A percentile compares a stretch with the other conserved stretches of the same genome.
phyloP scores from a whole-genome alignment of 2,888 invertebrate species.

The Pheosia tremula region DNA sequence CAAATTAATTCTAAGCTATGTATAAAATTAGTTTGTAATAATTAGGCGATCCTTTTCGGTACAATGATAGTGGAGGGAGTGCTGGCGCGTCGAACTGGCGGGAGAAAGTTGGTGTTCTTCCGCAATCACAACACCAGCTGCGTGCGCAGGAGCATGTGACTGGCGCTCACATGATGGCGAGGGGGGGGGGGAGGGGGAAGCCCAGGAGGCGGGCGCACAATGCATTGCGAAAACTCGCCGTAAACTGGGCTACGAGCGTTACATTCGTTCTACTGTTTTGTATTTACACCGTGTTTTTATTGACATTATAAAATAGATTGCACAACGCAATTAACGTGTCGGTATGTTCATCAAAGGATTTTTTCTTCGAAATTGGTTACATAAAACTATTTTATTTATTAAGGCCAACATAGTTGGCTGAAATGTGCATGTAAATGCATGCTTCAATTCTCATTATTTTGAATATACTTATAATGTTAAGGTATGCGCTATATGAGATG shows the following conservation, averaged over 20 bases:
- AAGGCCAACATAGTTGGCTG: too few relatives aligned
- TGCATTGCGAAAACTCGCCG: slow-evolving; percentile 65
- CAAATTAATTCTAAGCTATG: too few relatives aligned
- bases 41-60: slow-evolving; percentile 19
- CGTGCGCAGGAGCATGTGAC: slow-evolving; percentile 54
- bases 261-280: slow-evolving; percentile 54
- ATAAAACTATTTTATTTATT: too few relatives aligned
- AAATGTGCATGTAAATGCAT: too few relatives aligned
- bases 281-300: slow-evolving; percentile 58
- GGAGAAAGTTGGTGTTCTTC: slow-evolving; percentile 65
- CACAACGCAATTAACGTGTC: slow-evolving; percentile 53
- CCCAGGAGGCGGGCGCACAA: slow-evolving; percentile 43
- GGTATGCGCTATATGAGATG: too few relatives aligned
- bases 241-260: slow-evolving; percentile 55
- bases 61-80: slow-evolving; percentile 18
- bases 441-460: background rate
- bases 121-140: slow-evolving; percentile 47
- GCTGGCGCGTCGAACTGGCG: slow-evolving; percentile 22
- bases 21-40: too few relatives aligned
- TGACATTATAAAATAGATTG: slow-evolving; percentile 55
- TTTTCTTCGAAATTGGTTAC: background rate
- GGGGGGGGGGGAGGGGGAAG: slow-evolving; percentile 9
- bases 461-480: too few relatives aligned
- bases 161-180: slow-evolving; percentile 58
- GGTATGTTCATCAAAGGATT: slow-evolving; percentile 10